Conservation (phyloP, 92 coral and sea anemone species). For the Muricea muricata region DNA sequence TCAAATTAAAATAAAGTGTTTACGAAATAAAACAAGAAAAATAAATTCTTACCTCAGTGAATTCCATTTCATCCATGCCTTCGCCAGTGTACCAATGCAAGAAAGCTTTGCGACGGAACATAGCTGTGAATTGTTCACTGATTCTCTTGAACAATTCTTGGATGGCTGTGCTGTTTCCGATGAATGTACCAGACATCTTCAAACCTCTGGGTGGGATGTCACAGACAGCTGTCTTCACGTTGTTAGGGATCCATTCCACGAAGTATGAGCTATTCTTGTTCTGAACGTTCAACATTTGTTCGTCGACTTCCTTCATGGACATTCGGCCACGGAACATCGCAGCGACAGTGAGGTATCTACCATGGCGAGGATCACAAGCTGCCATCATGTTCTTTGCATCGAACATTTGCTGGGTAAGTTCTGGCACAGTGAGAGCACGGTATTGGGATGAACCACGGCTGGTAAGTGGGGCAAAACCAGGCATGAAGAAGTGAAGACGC, state of each 20-base stretch:
- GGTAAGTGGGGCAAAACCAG: slow-evolving; percentile 97
- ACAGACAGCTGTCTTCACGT: not conserved
- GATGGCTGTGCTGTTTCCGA: not conserved
- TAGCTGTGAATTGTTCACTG: slow-evolving; percentile 91
- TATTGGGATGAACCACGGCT: slow-evolving; percentile 98
- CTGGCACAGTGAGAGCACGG: slow-evolving; percentile 73
- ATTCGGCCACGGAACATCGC: slow-evolving; percentile 83
- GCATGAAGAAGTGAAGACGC: slow-evolving; percentile 96
- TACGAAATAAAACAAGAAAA: too few species aligned
- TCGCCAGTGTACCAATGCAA: not conserved
- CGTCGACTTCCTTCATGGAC: slow-evolving; percentile 70
- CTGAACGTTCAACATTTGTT: not conserved
- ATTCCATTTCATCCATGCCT: slow-evolving; percentile 17
- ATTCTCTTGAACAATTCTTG: not conserved
- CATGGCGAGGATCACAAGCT: slow-evolving; percentile 2
- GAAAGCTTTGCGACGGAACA: slow-evolving; percentile 91
- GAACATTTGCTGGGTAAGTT: slow-evolving; percentile 1
- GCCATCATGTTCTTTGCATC: not conserved
- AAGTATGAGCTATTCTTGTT: not conserved
- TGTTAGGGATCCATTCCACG: not conserved
- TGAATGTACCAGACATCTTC: slow-evolving; percentile 85
- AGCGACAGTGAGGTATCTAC: not conserved
- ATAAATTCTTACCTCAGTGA: slow-evolving; percentile 20
- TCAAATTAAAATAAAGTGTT: too few species aligned
- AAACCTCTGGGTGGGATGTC: slow-evolving; percentile 88